These are phyloP conservation scores for Epizoanthus ramosus DNA, from an alignment of 92 coral and sea anemone species.

Conservation along the genomic window DNA sequence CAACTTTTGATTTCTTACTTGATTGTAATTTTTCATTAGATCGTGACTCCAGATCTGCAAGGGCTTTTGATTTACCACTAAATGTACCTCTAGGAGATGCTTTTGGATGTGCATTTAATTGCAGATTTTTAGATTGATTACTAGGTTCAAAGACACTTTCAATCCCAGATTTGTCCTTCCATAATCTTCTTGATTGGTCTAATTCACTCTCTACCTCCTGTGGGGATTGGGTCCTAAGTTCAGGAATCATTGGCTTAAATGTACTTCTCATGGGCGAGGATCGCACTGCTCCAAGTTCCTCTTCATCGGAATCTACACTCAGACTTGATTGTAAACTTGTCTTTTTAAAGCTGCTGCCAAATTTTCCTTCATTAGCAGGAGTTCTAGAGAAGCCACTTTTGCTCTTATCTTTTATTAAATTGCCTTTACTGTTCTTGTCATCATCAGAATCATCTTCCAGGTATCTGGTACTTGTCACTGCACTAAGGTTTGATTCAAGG, in stretches of 20 bases:
- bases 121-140: not conserved
- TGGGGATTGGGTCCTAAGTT: constrained; percentile 4
- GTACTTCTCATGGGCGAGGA: not conserved
- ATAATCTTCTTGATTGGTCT: not conserved
- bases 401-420: too few species aligned
- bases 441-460: constrained; percentile 38
- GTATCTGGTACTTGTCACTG: not conserved
- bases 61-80: not conserved
- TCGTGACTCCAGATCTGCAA: not conserved
- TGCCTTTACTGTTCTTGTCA: not conserved
- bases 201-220: constrained; percentile 7
- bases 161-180: not conserved
- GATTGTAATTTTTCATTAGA: not conserved
- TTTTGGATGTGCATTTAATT: not conserved
- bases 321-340: not conserved
- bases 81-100: constrained; percentile 15
- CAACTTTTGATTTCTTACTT: constrained; percentile 27
- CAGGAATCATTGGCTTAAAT: constrained; percentile 14
- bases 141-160: not conserved
- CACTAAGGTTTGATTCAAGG: not conserved
- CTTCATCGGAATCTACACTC: constrained; percentile 15
- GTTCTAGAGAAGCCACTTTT: not conserved
- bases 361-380: not conserved
- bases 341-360: not conserved
- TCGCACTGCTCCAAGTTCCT: not conserved